phyloP scores from a whole-genome alignment of 2,888 invertebrate genomes.

The Morpho deidamia region DNA sequence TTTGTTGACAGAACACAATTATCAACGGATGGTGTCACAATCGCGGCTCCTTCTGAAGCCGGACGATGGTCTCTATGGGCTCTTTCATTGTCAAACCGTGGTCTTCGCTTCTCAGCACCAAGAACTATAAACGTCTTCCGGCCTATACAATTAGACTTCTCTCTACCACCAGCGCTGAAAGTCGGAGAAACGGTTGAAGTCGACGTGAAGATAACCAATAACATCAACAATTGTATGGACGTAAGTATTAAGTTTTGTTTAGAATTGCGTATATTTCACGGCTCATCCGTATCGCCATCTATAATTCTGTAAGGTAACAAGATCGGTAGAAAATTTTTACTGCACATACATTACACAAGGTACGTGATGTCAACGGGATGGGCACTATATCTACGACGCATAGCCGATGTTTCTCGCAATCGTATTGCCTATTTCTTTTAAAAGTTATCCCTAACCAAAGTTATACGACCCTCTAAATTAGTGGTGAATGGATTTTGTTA shows the following conservation, averaged over 20 bases:
- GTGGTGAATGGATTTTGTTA: no score
- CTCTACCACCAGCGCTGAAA: constrained; percentile 77
- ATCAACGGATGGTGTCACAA: constrained; percentile 77
- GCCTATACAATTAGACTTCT: constrained; percentile 80
- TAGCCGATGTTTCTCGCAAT: no score
- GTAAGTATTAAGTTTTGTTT: constrained; percentile 64
- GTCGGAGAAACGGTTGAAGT: constrained; percentile 82
- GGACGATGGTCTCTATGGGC: constrained; percentile 83
- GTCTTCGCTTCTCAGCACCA: constrained; percentile 77
- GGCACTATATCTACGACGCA: no score
- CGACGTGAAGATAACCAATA: constrained; percentile 83
- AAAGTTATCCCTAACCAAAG: no score
- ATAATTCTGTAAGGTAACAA: no score
- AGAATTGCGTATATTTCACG: not conserved
- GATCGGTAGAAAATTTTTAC: no score
- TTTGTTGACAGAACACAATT: constrained; percentile 64
- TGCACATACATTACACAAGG: no score
- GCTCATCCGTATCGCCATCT: no score
- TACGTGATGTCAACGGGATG: no score
- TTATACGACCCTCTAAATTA: no score
- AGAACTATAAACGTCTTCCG: constrained; percentile 80
- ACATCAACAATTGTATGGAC: constrained; percentile 83
- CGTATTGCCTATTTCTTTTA: no score
- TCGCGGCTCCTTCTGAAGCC: constrained; percentile 79
- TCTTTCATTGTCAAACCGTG: constrained; percentile 73